phyloP scores from a whole-genome alignment of 2,113 vertebrate genomes.

The Marcusenius ussheri region DNA sequence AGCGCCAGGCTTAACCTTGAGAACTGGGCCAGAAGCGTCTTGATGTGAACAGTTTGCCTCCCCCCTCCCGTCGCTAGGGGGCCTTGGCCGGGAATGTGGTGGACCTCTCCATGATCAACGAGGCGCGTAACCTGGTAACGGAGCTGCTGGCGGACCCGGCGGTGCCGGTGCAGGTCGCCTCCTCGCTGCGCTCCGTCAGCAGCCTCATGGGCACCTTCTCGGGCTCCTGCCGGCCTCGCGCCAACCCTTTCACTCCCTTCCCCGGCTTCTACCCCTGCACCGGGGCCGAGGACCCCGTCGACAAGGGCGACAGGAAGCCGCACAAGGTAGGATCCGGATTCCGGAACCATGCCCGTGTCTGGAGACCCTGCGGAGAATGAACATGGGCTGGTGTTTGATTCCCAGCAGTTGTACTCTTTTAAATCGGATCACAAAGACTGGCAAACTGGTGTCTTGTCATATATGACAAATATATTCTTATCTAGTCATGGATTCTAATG shows the following conservation, averaged over 20 bases:
- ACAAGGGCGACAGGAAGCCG: conserved; percentile 78
- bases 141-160: conserved; percentile 80
- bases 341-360: neutral
- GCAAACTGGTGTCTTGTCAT: neutral
- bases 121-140: conserved; percentile 79
- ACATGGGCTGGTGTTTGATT: neutral
- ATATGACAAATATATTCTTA: neutral
- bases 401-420: neutral
- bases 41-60: neutral
- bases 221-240: conserved; percentile 79
- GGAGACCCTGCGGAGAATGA: neutral
- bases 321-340: conserved; percentile 68
- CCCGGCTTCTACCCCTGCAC: conserved; percentile 84
- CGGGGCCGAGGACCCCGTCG: conserved; percentile 75
- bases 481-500: neutral
- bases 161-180: conserved; percentile 70
- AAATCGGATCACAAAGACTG: neutral
- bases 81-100: conserved; percentile 72
- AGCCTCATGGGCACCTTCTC: conserved; percentile 87
- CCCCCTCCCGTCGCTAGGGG: conserved; percentile 55
- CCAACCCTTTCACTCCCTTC: conserved; percentile 83
- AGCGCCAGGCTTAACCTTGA: neutral
- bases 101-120: conserved; percentile 84
- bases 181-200: conserved; percentile 76
- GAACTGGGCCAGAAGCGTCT: neutral